Percentiles rank a stretch among this genome's conserved stretches.
These are phyloP conservation scores for Alectoris magna DNA, from an alignment of 2,797 vertebrate genomes.

Conservation along the genomic window DNA sequence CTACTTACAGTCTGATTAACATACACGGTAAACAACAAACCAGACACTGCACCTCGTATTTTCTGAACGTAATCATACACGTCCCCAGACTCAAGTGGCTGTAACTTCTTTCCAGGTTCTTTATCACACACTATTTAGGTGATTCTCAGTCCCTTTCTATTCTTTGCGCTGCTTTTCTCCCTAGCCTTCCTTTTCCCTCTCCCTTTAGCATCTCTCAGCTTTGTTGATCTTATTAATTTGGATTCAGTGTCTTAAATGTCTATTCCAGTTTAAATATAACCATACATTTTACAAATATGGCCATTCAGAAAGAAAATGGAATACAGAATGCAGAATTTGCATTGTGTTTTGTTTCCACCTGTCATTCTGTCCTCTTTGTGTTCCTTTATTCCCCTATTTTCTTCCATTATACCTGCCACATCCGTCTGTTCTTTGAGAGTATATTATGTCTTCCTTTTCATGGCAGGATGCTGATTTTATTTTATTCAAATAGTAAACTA, in stretches of 20 bases:
- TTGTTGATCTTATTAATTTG: accelerated
- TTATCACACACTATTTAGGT: neutral
- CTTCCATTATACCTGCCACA: neutral
- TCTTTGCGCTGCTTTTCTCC: neutral
- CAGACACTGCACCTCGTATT: accelerated
- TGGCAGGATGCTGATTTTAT: neutral
- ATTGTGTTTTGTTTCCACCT: neutral
- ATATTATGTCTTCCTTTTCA: neutral
- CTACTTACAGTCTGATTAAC: neutral
- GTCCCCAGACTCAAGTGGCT: neutral
- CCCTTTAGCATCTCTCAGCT: neutral
- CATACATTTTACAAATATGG: neutral
- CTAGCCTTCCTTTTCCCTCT: neutral
- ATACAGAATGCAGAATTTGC: neutral
- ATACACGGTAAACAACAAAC: neutral
- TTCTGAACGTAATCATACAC: neutral
- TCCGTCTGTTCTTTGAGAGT: neutral
- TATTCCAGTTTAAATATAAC: neutral
- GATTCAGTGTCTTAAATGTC: neutral
- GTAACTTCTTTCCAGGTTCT: neutral
- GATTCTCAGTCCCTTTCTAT: neutral
- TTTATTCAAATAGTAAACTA: neutral
- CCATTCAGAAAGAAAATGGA: neutral
- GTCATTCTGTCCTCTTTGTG: neutral
- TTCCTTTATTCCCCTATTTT: neutral